Conservation (phyloP, 2,113 vertebrate genomes). For the Sylvia atricapilla region DNA sequence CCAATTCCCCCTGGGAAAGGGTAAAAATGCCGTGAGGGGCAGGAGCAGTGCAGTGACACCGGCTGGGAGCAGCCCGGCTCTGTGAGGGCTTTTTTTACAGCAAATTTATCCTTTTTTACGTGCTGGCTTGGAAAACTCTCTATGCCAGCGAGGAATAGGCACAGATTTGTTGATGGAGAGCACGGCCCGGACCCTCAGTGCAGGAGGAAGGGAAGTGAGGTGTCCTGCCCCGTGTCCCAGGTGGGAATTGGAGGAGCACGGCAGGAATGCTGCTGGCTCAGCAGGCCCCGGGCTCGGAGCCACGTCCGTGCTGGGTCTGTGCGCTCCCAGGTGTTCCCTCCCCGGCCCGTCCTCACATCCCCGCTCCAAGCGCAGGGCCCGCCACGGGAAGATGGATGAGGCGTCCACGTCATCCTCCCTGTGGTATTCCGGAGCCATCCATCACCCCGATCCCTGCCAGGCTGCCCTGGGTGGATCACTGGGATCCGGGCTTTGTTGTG, state of each 20-base stretch:
- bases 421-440: not conserved
- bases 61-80: not conserved
- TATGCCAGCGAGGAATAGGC: fast-evolving
- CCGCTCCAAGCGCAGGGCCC: not conserved
- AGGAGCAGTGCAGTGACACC: not conserved
- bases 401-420: not conserved
- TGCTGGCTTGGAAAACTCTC: not conserved
- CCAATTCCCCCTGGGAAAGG: not conserved
- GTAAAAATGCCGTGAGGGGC: not conserved
- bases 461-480: fast-evolving
- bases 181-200: fast-evolving
- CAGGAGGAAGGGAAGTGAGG: fast-evolving
- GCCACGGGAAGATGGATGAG: not conserved
- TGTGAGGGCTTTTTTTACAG: not conserved
- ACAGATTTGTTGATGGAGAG: fast-evolving
- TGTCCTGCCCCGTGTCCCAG: not conserved
- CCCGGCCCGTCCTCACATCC: not conserved
- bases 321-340: not conserved
- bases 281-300: not conserved
- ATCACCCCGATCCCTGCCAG: not conserved
- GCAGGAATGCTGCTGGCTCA: not conserved
- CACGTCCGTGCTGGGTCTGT: not conserved
- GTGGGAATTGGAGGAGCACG: not conserved
- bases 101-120: not conserved
- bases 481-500: not conserved